Percentiles rank a stretch among this genome's conserved stretches.
Conservation (phyloP, 2,797 vertebrate species). For the Phoeniculus purpureus region DNA sequence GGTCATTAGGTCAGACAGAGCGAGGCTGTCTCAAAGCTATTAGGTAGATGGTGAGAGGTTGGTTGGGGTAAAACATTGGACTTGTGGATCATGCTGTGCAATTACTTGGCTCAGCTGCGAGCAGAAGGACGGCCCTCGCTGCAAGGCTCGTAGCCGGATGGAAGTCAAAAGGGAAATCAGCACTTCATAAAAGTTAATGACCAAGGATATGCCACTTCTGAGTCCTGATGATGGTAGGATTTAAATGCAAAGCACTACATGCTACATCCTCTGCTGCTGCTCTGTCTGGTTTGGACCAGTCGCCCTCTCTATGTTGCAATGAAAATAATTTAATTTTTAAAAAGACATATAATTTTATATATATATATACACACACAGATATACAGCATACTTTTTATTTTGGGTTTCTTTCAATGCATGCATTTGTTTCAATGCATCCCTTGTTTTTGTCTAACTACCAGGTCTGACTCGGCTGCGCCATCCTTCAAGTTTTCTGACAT, state of each 20-base stretch:
- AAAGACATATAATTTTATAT: not conserved
- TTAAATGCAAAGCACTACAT: not conserved
- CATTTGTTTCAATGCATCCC: not conserved
- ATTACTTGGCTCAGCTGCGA: not conserved
- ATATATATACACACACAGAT: no score
- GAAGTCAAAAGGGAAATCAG: conserved; percentile 42
- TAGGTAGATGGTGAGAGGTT: not conserved
- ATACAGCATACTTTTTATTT: no score
- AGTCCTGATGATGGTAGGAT: not conserved
- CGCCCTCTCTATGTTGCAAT: not conserved
- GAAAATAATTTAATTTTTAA: not conserved
- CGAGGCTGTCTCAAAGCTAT: not conserved
- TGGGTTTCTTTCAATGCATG: no score
- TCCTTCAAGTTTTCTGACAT: not conserved
- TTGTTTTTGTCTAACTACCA: not conserved
- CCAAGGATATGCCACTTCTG: not conserved
- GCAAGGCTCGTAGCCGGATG: not conserved
- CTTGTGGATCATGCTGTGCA: not conserved
- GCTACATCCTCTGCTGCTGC: not conserved
- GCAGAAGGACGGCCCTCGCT: not conserved
- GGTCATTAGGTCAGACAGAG: not conserved
- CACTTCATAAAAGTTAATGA: conserved; percentile 53
- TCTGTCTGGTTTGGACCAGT: not conserved
- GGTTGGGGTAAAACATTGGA: not conserved
- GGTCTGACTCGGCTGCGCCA: not conserved